phyloP scores from a whole-genome alignment of 2,888 invertebrate species.

The Saturnia pavonia region DNA sequence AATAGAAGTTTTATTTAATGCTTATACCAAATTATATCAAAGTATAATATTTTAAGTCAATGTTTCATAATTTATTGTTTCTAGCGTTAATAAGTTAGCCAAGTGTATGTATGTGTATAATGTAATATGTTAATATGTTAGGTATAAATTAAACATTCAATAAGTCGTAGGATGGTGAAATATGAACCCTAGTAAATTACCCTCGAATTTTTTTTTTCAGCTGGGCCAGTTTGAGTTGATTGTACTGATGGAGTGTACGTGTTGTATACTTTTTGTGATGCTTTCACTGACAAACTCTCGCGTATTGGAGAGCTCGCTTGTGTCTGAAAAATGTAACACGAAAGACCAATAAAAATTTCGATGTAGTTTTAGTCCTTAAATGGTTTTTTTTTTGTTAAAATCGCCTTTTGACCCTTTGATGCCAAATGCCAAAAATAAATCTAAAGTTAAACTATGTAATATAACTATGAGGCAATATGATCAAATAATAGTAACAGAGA shows the following conservation, averaged over 20 bases:
- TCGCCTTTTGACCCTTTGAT: constrained; percentile 10
- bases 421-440: neutral
- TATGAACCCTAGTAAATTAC: constrained; percentile 49
- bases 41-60: neutral
- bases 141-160: neutral
- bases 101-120: constrained; percentile 3
- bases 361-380: constrained; percentile 2
- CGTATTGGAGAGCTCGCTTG: constrained; percentile 67
- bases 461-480: neutral
- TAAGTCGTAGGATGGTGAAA: constrained; percentile 11
- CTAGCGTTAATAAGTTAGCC: constrained; percentile 1
- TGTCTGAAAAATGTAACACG: constrained; percentile 63
- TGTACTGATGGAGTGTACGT: constrained; percentile 67
- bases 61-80: neutral
- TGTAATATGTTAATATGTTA: constrained; percentile 6
- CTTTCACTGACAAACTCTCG: constrained; percentile 78
- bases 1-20: neutral
- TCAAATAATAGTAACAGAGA: neutral
- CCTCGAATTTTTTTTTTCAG: constrained; percentile 68
- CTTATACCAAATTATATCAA: neutral
- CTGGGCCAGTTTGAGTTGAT: constrained; percentile 60
- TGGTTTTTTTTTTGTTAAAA: constrained; percentile 1
- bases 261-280: constrained; percentile 76
- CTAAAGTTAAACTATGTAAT: neutral
- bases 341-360: constrained; percentile 20